These are phyloP conservation scores for Prostheceraeus crozeri DNA, from an alignment of 2,888 invertebrate genomes.

Conservation along the genomic window DNA sequence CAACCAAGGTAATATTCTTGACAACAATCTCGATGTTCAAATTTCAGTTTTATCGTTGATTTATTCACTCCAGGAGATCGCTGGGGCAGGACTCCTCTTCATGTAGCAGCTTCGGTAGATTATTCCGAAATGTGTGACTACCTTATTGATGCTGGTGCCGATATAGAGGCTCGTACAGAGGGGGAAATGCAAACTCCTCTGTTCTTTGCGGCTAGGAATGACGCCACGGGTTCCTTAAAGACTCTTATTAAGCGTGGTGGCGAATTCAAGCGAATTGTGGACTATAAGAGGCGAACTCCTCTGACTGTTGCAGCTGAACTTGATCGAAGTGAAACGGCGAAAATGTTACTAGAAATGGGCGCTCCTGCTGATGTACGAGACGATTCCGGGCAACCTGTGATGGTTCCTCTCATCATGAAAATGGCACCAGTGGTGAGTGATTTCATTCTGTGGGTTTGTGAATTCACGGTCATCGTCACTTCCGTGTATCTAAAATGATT, in stretches of 20 bases:
- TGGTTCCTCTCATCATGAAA: constrained; percentile 55
- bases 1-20: no score
- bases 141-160: constrained; percentile 49
- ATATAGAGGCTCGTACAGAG: constrained; percentile 47
- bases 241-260: constrained; percentile 47
- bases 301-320: constrained; percentile 54
- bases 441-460: no score
- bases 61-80: constrained; percentile 46
- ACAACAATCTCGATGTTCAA: no score
- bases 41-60: no score
- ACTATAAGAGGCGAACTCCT: constrained; percentile 54
- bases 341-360: constrained; percentile 46
- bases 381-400: constrained; percentile 46
- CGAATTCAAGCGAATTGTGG: constrained; percentile 46
- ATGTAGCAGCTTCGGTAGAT: constrained; percentile 54
- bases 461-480: no score
- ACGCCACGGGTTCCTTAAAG: constrained; percentile 48
- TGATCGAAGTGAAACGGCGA: constrained; percentile 54
- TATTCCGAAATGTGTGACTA: constrained; percentile 52
- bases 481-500: no score
- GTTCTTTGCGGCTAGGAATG: constrained; percentile 53
- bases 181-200: constrained; percentile 53
- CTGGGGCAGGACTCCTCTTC: constrained; percentile 51
- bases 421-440: constrained; percentile 53
- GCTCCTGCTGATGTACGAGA: constrained; percentile 49